phyloP scores from a whole-genome alignment of 1,140 invertebrate genomes.

The Camponotus floridanus region DNA sequence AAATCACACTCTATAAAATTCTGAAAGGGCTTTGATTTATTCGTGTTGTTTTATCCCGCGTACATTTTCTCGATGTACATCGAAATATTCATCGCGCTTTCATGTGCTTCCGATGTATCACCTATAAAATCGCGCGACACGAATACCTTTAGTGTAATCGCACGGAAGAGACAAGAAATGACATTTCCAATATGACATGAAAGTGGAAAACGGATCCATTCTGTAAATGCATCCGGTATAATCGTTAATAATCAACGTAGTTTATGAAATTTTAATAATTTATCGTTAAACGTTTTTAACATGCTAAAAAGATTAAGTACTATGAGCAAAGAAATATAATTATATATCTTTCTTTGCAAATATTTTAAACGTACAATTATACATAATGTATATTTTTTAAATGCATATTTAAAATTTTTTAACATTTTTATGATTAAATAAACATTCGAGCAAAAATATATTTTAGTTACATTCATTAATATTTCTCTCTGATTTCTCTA shows the following conservation, averaged over 20 bases:
- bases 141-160: conserved; percentile 67
- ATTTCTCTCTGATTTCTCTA: not conserved
- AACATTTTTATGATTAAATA: too few relatives aligned
- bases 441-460: not conserved
- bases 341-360: not conserved
- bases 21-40: conserved; percentile 35
- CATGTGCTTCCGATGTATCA: conserved; percentile 44
- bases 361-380: too few relatives aligned
- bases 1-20: conserved; percentile 8
- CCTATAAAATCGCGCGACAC: conserved; percentile 53
- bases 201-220: conserved; percentile 1
- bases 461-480: conserved; percentile 16
- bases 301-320: not conserved
- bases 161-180: conserved; percentile 56
- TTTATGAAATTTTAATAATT: not conserved
- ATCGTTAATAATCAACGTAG: not conserved
- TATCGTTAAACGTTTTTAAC: not conserved
- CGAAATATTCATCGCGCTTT: conserved; percentile 55
- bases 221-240: conserved; percentile 22
- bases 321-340: not conserved
- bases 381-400: too few relatives aligned
- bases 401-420: not conserved
- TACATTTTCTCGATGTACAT: conserved; percentile 46
- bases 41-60: conserved; percentile 9
- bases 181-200: conserved; percentile 58